Percentiles rank a stretch among this genome's conserved stretches.
Conservation (phyloP, 2,113 vertebrate genomes). For the Hippocampus barbouri region DNA sequence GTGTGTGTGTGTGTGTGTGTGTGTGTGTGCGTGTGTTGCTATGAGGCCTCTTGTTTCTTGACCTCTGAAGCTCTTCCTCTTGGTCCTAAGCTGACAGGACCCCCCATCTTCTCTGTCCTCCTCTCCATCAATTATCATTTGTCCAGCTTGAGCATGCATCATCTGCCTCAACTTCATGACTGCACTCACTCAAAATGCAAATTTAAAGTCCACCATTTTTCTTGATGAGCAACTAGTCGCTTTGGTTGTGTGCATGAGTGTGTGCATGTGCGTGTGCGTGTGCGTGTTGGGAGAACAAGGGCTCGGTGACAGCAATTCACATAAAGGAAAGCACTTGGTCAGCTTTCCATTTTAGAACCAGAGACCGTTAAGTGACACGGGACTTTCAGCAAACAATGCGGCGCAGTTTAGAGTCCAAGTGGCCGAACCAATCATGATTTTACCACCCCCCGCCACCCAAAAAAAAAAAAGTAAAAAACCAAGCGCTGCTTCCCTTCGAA, state of each 20-base stretch:
- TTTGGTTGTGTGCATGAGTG: slow-evolving; percentile 12
- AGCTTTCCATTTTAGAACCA: slow-evolving; percentile 30
- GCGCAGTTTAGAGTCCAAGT: not conserved
- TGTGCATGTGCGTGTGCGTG: slow-evolving; percentile 9
- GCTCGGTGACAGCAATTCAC: slow-evolving; percentile 19
- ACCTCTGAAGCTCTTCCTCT: slow-evolving; percentile 61
- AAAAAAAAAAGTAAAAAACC: not conserved
- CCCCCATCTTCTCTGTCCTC: slow-evolving; percentile 45
- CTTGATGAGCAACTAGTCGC: slow-evolving; percentile 40
- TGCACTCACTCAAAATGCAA: slow-evolving; percentile 57
- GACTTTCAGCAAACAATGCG: slow-evolving; percentile 13
- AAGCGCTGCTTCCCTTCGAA: not conserved
- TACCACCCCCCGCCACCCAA: accelerated
- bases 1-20: slow-evolving; percentile 18
- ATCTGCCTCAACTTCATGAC: slow-evolving; percentile 44
- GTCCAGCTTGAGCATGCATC: slow-evolving; percentile 48
- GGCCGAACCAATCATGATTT: not conserved
- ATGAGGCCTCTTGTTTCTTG: slow-evolving; percentile 64
- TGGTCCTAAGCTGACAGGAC: slow-evolving; percentile 67
- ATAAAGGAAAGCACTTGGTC: slow-evolving; percentile 41
- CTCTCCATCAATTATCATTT: slow-evolving; percentile 56
- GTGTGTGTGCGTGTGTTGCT: slow-evolving; percentile 14
- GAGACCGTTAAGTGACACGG: slow-evolving; percentile 15
- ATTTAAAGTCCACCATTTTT: slow-evolving; percentile 40
- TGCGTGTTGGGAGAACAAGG: slow-evolving; percentile 34